Evolutionary conservation across 2,797 vertebrate genomes (phyloP), one percentile per base, ranked within the genome.

Genomic region (Callimico goeldii): DNA sequence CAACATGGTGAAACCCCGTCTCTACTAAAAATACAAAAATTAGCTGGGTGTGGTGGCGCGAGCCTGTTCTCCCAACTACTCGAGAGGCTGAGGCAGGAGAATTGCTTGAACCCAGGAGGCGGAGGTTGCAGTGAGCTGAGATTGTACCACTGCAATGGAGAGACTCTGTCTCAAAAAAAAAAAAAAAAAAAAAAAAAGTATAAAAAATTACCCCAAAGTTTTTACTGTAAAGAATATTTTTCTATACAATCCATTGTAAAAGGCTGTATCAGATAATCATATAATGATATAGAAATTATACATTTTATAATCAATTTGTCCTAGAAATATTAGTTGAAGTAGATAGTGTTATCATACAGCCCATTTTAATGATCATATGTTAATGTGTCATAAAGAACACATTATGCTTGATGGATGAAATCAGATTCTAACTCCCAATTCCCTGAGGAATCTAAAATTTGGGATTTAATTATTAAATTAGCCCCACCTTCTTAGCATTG

Each of bases 371-470:
- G 70, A 96, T 61, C 36, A 95, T 64, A 36, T 55, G 48, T 80
- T 86, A 95, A 58, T 70, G 30, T 73, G 41, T 84, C 82, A 90
- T 55, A 82, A 93, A 90, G 67, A 95, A 83, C 7, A 46, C 43
- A 46, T 46, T 46, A 46, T 46, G 33, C 41, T 24, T 94, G 24
- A 93, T 46, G 75, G 41, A 84, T 19, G 64, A 91, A 76, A 52
- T 77, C 57, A 75, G 82, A 96, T 76, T 95, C 96, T 93, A 95
- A 77, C 39, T 72, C 84, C 28, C 46, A 96, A 88, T 26, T 57
- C 50, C n/a, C 57, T 85, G n/a, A 81, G 50, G 64, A 96, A 96
- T 70, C 77, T 95, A 94, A 96, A 96, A 91, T 79, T 88, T 91
- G 43, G 55, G 39, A 90, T 90, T 87, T 94, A 96, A 90, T 85